phyloP scores from a whole-genome alignment of 2,888 invertebrate genomes.

The Rhaphigaster nebulosa region DNA sequence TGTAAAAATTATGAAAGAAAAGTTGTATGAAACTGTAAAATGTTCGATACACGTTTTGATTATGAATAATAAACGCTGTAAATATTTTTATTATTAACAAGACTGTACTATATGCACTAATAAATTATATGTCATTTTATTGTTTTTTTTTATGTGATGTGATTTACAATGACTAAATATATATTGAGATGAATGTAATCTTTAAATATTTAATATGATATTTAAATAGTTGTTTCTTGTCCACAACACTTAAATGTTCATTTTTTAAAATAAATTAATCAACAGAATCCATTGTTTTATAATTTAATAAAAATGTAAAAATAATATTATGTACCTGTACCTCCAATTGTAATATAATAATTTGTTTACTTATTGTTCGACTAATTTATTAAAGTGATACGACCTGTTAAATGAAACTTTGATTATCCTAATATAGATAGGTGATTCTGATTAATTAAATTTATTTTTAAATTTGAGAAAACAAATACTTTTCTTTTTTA shows the following conservation, averaged over 20 bases:
- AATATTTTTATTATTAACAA: constrained; percentile 58
- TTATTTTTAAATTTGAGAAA: background rate
- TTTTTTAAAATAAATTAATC: constrained; percentile 53
- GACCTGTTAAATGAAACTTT: constrained; percentile 37
- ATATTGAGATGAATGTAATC: constrained; percentile 49
- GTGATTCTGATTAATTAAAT: background rate
- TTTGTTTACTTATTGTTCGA: constrained; percentile 43
- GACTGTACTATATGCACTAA: constrained; percentile 57
- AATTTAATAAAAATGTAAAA: constrained; percentile 47
- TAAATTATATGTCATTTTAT: constrained; percentile 55
- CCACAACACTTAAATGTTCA: constrained; percentile 57
- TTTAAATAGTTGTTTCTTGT: constrained; percentile 55
- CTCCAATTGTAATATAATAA: constrained; percentile 42
- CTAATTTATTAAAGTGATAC: constrained; percentile 36
- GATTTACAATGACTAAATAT: constrained; percentile 55
- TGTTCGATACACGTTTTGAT: constrained; percentile 42
- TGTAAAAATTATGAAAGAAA: constrained; percentile 42
- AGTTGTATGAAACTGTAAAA: constrained; percentile 32
- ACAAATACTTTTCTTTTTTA: background rate
- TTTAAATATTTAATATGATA: constrained; percentile 54
- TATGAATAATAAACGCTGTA: constrained; percentile 52
- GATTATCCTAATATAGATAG: constrained; percentile 13
- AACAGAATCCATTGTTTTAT: constrained; percentile 33
- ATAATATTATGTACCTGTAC: constrained; percentile 42
- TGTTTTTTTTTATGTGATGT: constrained; percentile 55